These are phyloP conservation scores for Microtus oregoni DNA, from an alignment of 2,113 vertebrate genomes.

Conservation along the genomic window DNA sequence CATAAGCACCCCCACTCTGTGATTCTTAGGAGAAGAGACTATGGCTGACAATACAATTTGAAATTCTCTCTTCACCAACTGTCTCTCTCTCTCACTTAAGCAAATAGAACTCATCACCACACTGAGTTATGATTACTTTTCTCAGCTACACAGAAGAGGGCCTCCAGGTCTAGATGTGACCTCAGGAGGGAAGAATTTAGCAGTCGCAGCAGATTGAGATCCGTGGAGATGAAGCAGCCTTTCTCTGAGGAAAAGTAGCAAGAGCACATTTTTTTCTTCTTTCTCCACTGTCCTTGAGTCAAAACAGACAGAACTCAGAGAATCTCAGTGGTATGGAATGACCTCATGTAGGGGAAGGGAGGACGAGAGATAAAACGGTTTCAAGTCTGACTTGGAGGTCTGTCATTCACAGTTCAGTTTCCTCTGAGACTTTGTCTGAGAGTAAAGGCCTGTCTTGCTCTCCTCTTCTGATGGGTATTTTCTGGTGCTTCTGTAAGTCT, in stretches of 20 bases:
- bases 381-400: slow-evolving; percentile 21
- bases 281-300: slow-evolving; percentile 45
- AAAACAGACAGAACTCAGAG: slow-evolving; percentile 42
- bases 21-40: not conserved
- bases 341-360: slow-evolving; percentile 57
- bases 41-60: not conserved
- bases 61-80: not conserved
- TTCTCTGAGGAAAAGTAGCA: slow-evolving; percentile 47
- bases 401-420: slow-evolving; percentile 1
- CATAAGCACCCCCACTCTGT: slow-evolving; percentile 28
- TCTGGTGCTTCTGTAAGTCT: not conserved
- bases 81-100: slow-evolving; percentile 1
- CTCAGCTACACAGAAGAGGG: slow-evolving; percentile 13
- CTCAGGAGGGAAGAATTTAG: slow-evolving; percentile 70
- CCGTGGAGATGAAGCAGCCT: slow-evolving; percentile 63
- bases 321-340: slow-evolving; percentile 55
- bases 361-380: slow-evolving; percentile 61
- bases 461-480: not conserved
- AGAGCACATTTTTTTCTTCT: slow-evolving; percentile 4
- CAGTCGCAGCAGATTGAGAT: slow-evolving; percentile 62
- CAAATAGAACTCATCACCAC: not conserved
- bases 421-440: not conserved
- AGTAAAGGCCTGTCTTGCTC: not conserved
- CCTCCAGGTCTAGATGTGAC: slow-evolving; percentile 69
- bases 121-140: slow-evolving; percentile 30